Evolutionary conservation across 2,888 invertebrate genomes (phyloP).

Genomic region (Morpho deidamia): DNA sequence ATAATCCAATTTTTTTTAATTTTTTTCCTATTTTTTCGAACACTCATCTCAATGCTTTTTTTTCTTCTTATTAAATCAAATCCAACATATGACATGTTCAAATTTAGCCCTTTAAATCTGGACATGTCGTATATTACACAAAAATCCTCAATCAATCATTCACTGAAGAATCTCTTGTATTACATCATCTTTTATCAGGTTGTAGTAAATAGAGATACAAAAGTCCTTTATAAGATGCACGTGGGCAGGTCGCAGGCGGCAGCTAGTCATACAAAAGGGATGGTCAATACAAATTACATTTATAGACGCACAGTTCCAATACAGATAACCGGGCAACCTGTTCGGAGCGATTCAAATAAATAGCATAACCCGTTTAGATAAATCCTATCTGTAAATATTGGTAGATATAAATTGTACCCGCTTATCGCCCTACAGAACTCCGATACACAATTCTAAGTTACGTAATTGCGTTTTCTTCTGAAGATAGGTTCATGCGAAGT

Average conservation of each 20-base stretch:
- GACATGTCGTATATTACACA: no score
- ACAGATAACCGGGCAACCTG: slow-evolving; percentile 66
- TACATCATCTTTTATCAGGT: slow-evolving; percentile 5
- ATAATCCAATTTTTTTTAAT: no score
- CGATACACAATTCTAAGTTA: slow-evolving; percentile 41
- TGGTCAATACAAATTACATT: slow-evolving; percentile 67
- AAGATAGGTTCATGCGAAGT: slow-evolving; percentile 20
- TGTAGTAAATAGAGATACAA: slow-evolving; percentile 16
- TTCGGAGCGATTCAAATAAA: slow-evolving; percentile 65
- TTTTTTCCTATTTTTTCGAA: no score
- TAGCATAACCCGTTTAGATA: slow-evolving; percentile 68
- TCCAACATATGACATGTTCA: no score
- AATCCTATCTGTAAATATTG: slow-evolving; percentile 68
- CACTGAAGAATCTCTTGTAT: background rate
- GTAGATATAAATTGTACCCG: slow-evolving; percentile 58
- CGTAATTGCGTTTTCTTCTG: slow-evolving; percentile 41
- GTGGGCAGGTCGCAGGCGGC: slow-evolving; percentile 25
- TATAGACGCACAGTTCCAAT: slow-evolving; percentile 58
- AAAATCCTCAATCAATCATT: no score
- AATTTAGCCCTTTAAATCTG: no score
- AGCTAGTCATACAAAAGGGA: slow-evolving; percentile 32
- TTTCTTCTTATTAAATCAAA: no score
- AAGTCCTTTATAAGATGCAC: slow-evolving; percentile 19
- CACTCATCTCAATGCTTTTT: no score
- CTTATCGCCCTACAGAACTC: slow-evolving; percentile 45